A percentile compares a stretch with the other conserved stretches of the same genome.
Evolutionary conservation across 2,888 invertebrate species (phyloP).

Genomic region (Hoplodrina blanda): DNA sequence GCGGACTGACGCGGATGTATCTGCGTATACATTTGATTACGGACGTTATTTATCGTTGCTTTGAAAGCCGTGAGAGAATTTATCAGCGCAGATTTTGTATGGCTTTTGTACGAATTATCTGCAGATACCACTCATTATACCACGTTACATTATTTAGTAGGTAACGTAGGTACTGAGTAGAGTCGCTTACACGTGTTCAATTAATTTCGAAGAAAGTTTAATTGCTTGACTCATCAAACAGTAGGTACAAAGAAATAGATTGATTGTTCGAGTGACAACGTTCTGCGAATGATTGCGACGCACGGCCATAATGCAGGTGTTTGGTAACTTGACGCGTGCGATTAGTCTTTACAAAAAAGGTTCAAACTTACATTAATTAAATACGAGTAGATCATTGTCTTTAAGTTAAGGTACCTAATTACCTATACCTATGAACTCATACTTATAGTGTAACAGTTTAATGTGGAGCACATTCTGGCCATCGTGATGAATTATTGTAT

Average conservation of each 20-base stretch:
- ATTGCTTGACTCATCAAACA: background rate
- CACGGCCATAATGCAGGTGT: slow-evolving; percentile 7
- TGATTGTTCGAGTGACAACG: slow-evolving; percentile 18
- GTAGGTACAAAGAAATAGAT: slow-evolving; percentile 26
- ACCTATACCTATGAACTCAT: too few species aligned
- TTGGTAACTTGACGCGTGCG: slow-evolving; percentile 17
- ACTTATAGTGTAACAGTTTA: background rate
- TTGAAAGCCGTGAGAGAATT: slow-evolving; percentile 14
- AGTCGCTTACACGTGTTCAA: slow-evolving; percentile 8
- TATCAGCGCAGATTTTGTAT: slow-evolving; percentile 1
- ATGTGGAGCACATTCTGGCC: background rate
- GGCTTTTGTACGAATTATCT: slow-evolving; percentile 3
- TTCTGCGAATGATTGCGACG: slow-evolving; percentile 33
- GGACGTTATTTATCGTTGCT: slow-evolving; percentile 34
- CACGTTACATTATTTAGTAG: slow-evolving; percentile 1
- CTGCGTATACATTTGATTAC: slow-evolving; percentile 33
- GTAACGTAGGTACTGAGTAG: background rate
- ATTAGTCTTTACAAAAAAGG: too few species aligned
- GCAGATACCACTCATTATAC: background rate
- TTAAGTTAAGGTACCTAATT: too few species aligned
- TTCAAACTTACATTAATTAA: too few species aligned
- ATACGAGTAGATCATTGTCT: too few species aligned
- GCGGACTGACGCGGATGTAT: slow-evolving; percentile 26
- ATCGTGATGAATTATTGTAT: background rate
- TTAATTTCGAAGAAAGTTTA: slow-evolving; percentile 15